A percentile compares a stretch with the other conserved stretches of the same genome.
phyloP scores from a whole-genome alignment of 2,113 vertebrate species.

The Stigmatopora argus region DNA sequence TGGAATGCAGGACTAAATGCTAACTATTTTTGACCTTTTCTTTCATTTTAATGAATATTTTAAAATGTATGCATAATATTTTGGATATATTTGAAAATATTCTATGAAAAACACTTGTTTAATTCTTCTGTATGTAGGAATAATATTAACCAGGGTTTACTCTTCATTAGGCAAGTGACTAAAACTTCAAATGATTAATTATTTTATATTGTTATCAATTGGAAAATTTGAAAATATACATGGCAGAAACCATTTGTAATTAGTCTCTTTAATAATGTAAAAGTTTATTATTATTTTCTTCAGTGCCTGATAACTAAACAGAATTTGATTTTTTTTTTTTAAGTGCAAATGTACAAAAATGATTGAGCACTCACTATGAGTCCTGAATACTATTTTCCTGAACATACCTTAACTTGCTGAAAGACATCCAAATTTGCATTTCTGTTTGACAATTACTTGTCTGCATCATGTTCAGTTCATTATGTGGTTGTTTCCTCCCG shows the following conservation, averaged over 20 bases:
- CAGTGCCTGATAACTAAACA: neutral
- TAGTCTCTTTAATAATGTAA: neutral
- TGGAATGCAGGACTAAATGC: neutral
- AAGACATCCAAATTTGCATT: neutral
- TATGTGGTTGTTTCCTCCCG: slow-evolving; percentile 23
- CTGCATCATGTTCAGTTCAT: slow-evolving; percentile 4
- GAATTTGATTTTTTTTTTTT: neutral
- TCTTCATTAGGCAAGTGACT: too few relatives aligned
- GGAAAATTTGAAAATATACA: neutral
- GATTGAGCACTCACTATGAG: neutral
- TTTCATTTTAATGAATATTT: too few relatives aligned
- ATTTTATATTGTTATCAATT: too few relatives aligned
- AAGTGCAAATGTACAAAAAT: neutral
- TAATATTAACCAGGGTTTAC: too few relatives aligned
- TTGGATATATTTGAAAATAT: too few relatives aligned
- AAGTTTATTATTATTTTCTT: too few relatives aligned
- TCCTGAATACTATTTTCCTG: neutral
- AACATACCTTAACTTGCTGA: neutral
- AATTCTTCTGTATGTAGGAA: too few relatives aligned
- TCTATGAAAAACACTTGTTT: too few relatives aligned
- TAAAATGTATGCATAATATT: too few relatives aligned
- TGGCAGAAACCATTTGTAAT: neutral
- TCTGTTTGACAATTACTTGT: slow-evolving; percentile 2
- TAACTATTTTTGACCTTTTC: too few relatives aligned
- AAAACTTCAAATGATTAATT: too few relatives aligned